Evolutionary conservation across 1,140 invertebrate species (phyloP).

Genomic region (Charaxes varanes): DNA sequence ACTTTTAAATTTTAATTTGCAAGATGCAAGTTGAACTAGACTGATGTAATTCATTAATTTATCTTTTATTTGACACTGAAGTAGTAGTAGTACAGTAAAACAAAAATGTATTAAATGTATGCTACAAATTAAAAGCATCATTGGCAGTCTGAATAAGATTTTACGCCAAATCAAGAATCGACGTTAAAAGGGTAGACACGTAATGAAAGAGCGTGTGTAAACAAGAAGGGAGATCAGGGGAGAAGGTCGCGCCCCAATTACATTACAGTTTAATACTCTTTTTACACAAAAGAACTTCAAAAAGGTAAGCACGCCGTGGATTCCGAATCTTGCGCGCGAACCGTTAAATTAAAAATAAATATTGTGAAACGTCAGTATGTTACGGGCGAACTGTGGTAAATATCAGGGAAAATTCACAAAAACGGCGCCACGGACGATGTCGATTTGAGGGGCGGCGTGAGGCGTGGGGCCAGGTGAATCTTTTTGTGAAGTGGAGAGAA

Average conservation of each 20-base stretch:
- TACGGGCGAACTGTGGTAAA: slow-evolving; percentile 53
- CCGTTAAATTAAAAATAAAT: slow-evolving; percentile 74
- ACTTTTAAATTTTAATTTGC: too few relatives aligned
- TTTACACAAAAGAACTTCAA: slow-evolving; percentile 52
- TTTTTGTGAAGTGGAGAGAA: slow-evolving; percentile 74
- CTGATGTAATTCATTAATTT: too few relatives aligned
- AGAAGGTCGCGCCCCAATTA: slow-evolving; percentile 25
- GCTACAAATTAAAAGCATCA: too few relatives aligned
- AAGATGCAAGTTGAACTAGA: too few relatives aligned
- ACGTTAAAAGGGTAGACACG: slow-evolving; percentile 6
- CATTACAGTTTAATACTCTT: slow-evolving; percentile 49
- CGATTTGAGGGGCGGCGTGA: slow-evolving; percentile 49
- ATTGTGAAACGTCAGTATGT: slow-evolving; percentile 75
- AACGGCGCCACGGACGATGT: slow-evolving; percentile 48
- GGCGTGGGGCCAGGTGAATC: slow-evolving; percentile 70
- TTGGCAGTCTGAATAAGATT: too few relatives aligned
- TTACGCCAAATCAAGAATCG: slow-evolving; percentile 4
- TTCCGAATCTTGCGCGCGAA: slow-evolving; percentile 58
- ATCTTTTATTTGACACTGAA: too few relatives aligned
- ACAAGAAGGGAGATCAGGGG: slow-evolving; percentile 8
- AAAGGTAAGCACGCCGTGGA: slow-evolving; percentile 49
- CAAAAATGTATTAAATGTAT: too few relatives aligned
- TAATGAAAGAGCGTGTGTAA: slow-evolving; percentile 7
- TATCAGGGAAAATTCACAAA: slow-evolving; percentile 52
- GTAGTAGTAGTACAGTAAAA: too few relatives aligned